Evolutionary conservation across 64 coral and sea anemone genomes (phyloP).

Genomic region (Stichodactyla helianthus): DNA sequence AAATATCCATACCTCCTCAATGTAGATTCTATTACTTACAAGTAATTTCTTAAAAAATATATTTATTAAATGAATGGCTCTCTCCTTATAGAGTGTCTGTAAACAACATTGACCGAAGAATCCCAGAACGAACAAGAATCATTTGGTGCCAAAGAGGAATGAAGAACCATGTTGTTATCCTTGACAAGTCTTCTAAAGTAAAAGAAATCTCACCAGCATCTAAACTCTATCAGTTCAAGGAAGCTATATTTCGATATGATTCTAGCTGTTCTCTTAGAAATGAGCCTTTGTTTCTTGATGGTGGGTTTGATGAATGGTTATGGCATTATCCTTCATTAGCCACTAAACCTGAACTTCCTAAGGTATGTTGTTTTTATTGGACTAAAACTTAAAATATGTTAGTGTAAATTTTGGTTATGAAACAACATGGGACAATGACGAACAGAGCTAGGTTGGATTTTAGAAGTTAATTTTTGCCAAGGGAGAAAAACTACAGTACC

Average conservation of each 20-base stretch:
- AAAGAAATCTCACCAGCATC: slow-evolving; percentile 60
- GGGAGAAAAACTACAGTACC: too few relatives aligned
- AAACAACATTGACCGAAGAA: slow-evolving; percentile 80
- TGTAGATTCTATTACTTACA: background rate
- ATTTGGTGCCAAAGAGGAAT: slow-evolving; percentile 72
- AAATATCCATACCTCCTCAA: too few relatives aligned
- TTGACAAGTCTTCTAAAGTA: slow-evolving; percentile 80
- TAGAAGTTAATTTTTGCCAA: too few relatives aligned
- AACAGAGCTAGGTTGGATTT: too few relatives aligned
- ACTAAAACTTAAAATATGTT: too few relatives aligned
- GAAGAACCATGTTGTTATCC: slow-evolving; percentile 64
- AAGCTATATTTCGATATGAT: slow-evolving; percentile 87
- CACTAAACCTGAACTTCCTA: slow-evolving; percentile 74
- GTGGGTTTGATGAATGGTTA: slow-evolving; percentile 92
- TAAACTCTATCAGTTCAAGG: slow-evolving; percentile 68
- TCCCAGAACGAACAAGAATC: slow-evolving; percentile 68
- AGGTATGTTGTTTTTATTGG: slow-evolving; percentile 23
- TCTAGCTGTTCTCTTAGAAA: slow-evolving; percentile 55
- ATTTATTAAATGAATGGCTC: background rate
- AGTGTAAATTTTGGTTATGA: background rate
- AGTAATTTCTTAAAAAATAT: background rate
- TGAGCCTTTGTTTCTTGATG: slow-evolving; percentile 91
- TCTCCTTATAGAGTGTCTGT: slow-evolving; percentile 59
- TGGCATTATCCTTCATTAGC: slow-evolving; percentile 98
- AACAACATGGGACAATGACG: too few relatives aligned